Conservation (phyloP, 2,888 invertebrate species). For the Stomorhina lunata region DNA sequence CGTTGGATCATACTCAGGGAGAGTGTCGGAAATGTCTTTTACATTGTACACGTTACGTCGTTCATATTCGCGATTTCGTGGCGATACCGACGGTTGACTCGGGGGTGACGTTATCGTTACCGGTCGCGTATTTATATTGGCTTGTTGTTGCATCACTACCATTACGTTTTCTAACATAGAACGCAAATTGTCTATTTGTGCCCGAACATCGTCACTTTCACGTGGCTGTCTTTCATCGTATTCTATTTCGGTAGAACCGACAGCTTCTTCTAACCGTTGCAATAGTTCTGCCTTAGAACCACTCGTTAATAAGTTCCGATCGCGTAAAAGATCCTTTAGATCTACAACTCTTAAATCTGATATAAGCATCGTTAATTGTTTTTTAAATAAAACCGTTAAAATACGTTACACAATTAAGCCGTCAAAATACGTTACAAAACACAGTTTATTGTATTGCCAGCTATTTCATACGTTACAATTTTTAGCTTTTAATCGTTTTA, state of each 20-base stretch:
- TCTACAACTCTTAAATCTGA: background rate
- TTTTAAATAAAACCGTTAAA: background rate
- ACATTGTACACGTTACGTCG: background rate
- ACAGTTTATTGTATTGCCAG: too few relatives aligned
- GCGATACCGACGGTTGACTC: background rate
- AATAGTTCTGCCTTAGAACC: constrained; percentile 29
- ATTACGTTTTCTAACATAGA: constrained; percentile 6
- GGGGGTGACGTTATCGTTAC: too few relatives aligned
- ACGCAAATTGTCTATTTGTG: constrained; percentile 27
- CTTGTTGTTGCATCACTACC: background rate
- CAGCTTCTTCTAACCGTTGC: constrained; percentile 3
- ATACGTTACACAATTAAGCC: too few relatives aligned
- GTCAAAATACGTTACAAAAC: too few relatives aligned
- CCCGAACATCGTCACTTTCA: background rate
- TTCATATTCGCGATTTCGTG: background rate
- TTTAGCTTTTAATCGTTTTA: too few relatives aligned
- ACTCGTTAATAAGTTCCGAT: background rate
- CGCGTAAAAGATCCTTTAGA: constrained; percentile 1
- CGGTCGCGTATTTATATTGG: background rate
- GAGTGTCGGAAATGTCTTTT: constrained; percentile 35
- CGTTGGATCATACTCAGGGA: constrained; percentile 40
- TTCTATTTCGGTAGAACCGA: constrained; percentile 8
- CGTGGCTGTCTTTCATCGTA: background rate
- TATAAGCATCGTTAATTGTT: background rate
- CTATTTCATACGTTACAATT: too few relatives aligned